phyloP scores from a whole-genome alignment of 2,797 vertebrate species.

The Takifugu ocellatus region DNA sequence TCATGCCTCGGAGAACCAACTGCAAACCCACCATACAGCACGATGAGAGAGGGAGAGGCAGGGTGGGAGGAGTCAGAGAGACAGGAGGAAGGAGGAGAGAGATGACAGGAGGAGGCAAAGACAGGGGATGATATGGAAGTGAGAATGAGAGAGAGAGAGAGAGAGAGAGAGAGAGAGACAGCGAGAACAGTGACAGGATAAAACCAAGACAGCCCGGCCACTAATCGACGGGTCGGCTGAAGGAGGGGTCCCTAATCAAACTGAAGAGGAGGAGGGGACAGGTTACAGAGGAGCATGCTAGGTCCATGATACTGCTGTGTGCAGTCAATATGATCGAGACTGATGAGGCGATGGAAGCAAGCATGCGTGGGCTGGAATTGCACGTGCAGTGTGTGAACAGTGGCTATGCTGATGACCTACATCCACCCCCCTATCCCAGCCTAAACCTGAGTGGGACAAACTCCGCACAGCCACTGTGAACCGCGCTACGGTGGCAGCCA shows the following conservation, averaged over 20 bases:
- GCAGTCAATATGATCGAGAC: conserved; percentile 27
- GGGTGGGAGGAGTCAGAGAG: conserved; percentile 51
- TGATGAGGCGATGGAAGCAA: conserved; percentile 48
- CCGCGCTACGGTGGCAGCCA: not conserved
- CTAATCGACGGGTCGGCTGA: conserved; percentile 37
- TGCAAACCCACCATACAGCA: conserved; percentile 90
- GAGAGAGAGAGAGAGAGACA: conserved; percentile 2
- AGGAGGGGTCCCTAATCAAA: conserved; percentile 67
- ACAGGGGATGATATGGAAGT: conserved; percentile 17
- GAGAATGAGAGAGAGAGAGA: conserved; percentile 14
- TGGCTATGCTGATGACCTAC: conserved; percentile 51
- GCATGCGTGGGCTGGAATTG: conserved; percentile 40
- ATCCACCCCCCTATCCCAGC: conserved; percentile 49
- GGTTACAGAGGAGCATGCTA: conserved; percentile 62
- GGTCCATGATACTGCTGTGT: conserved; percentile 34
- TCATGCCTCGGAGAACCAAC: conserved; percentile 99
- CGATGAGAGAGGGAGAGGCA: conserved; percentile 63
- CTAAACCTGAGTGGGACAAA: conserved; percentile 76
- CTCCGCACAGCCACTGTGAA: conserved; percentile 29
- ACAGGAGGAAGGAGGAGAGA: conserved; percentile 30
- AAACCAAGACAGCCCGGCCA: conserved; percentile 46
- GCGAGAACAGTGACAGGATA: conserved; percentile 27
- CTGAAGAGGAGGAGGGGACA: conserved; percentile 39
- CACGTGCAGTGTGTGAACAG: conserved; percentile 49
- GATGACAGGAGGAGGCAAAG: conserved; percentile 18